Base-by-base conservation (phyloP, 2,888 invertebrate species). In the Sarcophaga variegata region DNA sequence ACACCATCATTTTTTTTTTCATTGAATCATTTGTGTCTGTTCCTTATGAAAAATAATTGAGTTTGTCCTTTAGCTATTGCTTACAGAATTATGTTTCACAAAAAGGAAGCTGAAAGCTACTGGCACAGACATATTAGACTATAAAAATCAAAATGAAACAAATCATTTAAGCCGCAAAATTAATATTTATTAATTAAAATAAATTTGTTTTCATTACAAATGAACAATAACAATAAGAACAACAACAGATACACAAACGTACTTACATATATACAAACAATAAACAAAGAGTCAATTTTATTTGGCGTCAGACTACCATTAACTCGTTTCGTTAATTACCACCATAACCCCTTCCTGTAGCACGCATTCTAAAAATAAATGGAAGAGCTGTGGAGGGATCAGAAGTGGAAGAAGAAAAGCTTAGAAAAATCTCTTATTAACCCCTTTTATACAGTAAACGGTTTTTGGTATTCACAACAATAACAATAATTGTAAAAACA, bases 131-230 rank as follows among this genome's bases (percentile, higher is more conserved):
- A 37, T 37, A 37, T 37, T 37, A 37, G 37, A 0, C 81, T 88
- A 47, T 37, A 79, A 75, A 64, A 79, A 75, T 49, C 79, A 47
- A 27, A 63, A 59, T 59, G 14, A 22, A 62, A 63, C 74, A 83
- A 27, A 62, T 59, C 71, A 85, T 85, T 86, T 91, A 86, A 86
- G 77, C 93, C 93, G 89, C 93, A 92, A 93, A 93, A 93, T 92
- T 92, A 91, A 92, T 92, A 92, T 93, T 93, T 93, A 93, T 93
- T 93, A 93, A 93, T 93, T 93, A 92, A 93, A 92, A 92, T 37
- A 90, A 92, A 93, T 93, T 93, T 92, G 91, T 93, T 93, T 93
- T 92, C 93, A 93, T 93, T 93, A 93, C 91, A 93, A 85, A 27
- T 74, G 69, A 12, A 27, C 60, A 69, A 22, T 22, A 22, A 22